phyloP scores from a whole-genome alignment of 2,113 vertebrate genomes.

The Tiliqua scincoides region DNA sequence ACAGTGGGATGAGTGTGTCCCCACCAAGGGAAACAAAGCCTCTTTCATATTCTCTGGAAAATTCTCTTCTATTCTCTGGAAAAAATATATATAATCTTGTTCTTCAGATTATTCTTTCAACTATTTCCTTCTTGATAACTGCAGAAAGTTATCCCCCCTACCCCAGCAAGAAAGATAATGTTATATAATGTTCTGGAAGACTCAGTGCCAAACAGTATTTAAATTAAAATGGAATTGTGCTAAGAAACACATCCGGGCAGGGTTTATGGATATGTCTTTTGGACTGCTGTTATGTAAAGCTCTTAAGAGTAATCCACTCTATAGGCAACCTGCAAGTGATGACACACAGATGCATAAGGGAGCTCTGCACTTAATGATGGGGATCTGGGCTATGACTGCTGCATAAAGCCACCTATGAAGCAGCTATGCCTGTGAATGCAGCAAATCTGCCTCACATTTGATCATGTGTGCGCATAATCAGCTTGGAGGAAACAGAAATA shows the following conservation, averaged over 20 bases:
- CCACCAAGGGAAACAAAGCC: background rate
- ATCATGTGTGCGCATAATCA: background rate
- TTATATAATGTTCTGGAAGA: background rate
- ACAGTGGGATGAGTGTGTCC: background rate
- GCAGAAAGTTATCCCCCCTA: background rate
- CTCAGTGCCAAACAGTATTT: background rate
- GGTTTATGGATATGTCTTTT: background rate
- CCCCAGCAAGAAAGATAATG: background rate
- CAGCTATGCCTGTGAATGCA: background rate
- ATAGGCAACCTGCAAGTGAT: background rate
- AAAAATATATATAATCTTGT: background rate
- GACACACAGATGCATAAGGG: conserved; percentile 12
- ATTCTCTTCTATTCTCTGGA: background rate
- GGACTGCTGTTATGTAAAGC: accelerated
- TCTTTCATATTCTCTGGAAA: background rate
- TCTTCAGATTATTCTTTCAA: background rate
- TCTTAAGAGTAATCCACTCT: background rate
- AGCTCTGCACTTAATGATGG: background rate
- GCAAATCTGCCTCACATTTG: conserved; percentile 20
- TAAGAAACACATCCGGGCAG: background rate
- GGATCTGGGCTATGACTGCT: background rate
- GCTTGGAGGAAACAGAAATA: conserved; percentile 11
- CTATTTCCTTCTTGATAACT: background rate
- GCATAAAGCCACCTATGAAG: conserved; percentile 1
- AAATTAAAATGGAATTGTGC: background rate